Percentiles rank a stretch among this genome's conserved stretches.
phyloP scores from a whole-genome alignment of 2,888 invertebrate genomes.

The Xanthorhoe designata region DNA sequence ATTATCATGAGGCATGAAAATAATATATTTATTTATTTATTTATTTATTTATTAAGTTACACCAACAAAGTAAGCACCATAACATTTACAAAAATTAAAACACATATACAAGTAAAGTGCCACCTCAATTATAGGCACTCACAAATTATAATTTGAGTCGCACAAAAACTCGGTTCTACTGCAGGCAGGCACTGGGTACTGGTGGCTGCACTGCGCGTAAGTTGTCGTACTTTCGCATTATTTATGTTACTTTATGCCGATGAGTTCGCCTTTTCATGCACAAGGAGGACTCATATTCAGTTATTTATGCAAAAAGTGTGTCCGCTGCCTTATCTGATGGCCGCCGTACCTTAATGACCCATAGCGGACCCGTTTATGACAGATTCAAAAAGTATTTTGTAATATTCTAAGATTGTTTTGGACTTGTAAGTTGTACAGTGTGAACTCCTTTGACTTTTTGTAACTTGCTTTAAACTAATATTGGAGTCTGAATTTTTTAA shows the following conservation, averaged over 20 bases:
- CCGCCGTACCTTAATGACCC: constrained; percentile 7
- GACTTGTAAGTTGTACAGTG: neutral
- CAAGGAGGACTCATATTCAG: constrained; percentile 19
- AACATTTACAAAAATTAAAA: too few species aligned
- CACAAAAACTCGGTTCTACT: too few species aligned
- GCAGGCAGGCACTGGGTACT: too few species aligned
- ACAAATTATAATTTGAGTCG: too few species aligned
- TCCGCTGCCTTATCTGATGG: constrained; percentile 11
- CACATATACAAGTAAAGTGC: too few species aligned
- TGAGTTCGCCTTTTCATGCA: constrained; percentile 8
- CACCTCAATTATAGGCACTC: too few species aligned
- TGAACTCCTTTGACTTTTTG: neutral
- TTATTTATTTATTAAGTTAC: too few species aligned
- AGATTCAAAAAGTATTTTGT: constrained; percentile 9
- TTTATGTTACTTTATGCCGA: constrained; percentile 2
- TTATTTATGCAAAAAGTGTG: constrained; percentile 32
- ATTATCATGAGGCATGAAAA: too few species aligned
- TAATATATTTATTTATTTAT: too few species aligned
- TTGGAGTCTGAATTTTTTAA: neutral
- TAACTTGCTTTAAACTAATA: neutral
- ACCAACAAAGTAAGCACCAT: too few species aligned
- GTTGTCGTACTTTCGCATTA: neutral
- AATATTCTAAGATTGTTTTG: constrained; percentile 9
- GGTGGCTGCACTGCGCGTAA: too few species aligned
- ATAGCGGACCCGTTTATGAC: constrained; percentile 1